Conservation (phyloP, 2,888 invertebrate species). For the Eurois occulta region DNA sequence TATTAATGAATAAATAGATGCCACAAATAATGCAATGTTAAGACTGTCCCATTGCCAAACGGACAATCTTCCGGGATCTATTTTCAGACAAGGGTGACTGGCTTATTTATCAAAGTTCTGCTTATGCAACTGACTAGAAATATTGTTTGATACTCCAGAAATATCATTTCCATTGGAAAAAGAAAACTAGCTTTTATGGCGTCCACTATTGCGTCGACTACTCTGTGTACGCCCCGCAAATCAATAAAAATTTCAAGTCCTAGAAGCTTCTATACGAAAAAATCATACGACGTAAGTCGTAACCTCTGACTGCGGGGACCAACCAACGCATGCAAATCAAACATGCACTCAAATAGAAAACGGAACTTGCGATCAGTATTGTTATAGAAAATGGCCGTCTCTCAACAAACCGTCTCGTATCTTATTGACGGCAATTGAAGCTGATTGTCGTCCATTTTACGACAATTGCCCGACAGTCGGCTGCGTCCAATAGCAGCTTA, state of each 20-base stretch:
- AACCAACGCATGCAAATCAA: constrained; percentile 57
- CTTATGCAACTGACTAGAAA: constrained; percentile 27
- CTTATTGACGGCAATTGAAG: constrained; percentile 88
- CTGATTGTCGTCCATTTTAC: constrained; percentile 88
- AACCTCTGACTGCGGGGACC: constrained; percentile 31
- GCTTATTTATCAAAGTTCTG: constrained; percentile 41
- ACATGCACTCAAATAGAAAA: constrained; percentile 59
- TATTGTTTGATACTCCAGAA: constrained; percentile 13
- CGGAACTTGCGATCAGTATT: constrained; percentile 67
- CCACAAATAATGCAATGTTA: constrained; percentile 26
- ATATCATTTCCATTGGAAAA: constrained; percentile 9
- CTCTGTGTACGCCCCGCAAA: constrained; percentile 29
- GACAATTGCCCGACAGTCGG: constrained; percentile 82
- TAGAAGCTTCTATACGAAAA: constrained; percentile 18
- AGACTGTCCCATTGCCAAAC: constrained; percentile 32
- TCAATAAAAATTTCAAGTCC: constrained; percentile 40
- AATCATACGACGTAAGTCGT: constrained; percentile 25
- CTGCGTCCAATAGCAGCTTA: constrained; percentile 75
- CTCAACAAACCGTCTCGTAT: constrained; percentile 76
- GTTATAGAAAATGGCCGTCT: constrained; percentile 69
- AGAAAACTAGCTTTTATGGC: not conserved
- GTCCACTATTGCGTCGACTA: not conserved
- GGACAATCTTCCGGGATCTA: constrained; percentile 33
- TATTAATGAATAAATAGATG: constrained; percentile 26
- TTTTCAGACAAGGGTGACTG: constrained; percentile 42